Base-by-base conservation (phyloP, 2,113 vertebrate genomes). In the Danionella cerebrum region DNA sequence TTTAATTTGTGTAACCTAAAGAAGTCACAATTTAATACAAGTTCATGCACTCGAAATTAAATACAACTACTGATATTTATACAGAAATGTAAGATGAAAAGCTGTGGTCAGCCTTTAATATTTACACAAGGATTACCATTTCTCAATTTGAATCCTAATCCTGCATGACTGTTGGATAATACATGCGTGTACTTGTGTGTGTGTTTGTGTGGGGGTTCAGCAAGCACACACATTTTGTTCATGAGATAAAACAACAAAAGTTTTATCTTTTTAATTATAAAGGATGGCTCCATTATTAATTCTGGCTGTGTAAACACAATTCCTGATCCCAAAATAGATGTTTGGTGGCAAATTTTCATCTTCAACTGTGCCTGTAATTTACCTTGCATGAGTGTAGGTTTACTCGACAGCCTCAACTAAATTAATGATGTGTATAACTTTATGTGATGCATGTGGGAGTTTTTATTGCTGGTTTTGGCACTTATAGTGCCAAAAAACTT, bases 391-490 rank as follows among this genome's bases (percentile, higher is more conserved):
- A 2, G 41, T 47, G 45, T 35, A 63, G 59, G 47, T 47, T 42
- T 47, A 33, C 59, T 18, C 41, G n/a, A 33, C 59, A 35, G 59
- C 18, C 59, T 35, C 47, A 29, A 47, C 25, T 63, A 33, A 63
- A 63, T 63, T 47, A 63, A 63, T 24, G 42, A 47, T 22, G 59
- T 47, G 39, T 1, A 18, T 42, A 31, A 7, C 6, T 63, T 63
- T 63, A 33, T 13, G 41, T 27, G 42, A 44, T 60, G 7, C 27
- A 33, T 14, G 39, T 63, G 59, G 59, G 59, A 63, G 59, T 63
- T 63, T 33, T 45, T 14, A 63, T 45, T 63, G 16, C 59, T 47
- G 45, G 59, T 47, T 63, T 63, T 47, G 42, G 33, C 58, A 62
- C 58, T 31, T 39, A 42, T 6, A 13, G 25, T 45, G 39, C 27